Conservation (phyloP, 2,797 vertebrate genomes). For the Takifugu ocellatus region DNA sequence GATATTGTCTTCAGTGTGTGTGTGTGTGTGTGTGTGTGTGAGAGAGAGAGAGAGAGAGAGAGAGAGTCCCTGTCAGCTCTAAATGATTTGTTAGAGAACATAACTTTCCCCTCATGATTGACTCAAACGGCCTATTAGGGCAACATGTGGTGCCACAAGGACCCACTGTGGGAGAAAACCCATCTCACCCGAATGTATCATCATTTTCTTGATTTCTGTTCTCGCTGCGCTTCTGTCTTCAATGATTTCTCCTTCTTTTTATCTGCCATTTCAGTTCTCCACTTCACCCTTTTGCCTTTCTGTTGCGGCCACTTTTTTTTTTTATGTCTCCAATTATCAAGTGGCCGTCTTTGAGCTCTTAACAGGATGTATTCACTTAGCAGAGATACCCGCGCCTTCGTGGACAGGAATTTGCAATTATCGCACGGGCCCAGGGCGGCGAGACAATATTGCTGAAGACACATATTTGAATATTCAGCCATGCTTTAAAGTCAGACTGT, state of each 20-base stretch:
- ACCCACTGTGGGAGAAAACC: constrained; percentile 34
- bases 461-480: constrained; percentile 36
- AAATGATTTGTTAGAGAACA: constrained; percentile 71
- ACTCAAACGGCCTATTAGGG: constrained; percentile 43
- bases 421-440: constrained; percentile 26
- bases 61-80: constrained; percentile 41
- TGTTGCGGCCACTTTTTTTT: not conserved
- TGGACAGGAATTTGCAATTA: constrained; percentile 60
- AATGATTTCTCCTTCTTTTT: constrained; percentile 14
- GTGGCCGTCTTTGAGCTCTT: constrained; percentile 45
- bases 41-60: no score
- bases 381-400: constrained; percentile 28
- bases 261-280: not conserved
- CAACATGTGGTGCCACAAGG: constrained; percentile 36
- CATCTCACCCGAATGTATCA: not conserved
- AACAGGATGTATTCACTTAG: constrained; percentile 42
- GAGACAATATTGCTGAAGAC: constrained; percentile 29
- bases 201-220: not conserved
- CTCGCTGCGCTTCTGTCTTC: constrained; percentile 9
- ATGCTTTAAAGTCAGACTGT: constrained; percentile 32
- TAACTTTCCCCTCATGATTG: constrained; percentile 40
- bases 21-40: constrained; percentile 12
- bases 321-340: constrained; percentile 44
- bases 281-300: constrained; percentile 8
- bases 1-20: constrained; percentile 19